These are phyloP conservation scores for Ramphastos sulfuratus DNA, from an alignment of 2,113 vertebrate genomes.

Conservation along the genomic window DNA sequence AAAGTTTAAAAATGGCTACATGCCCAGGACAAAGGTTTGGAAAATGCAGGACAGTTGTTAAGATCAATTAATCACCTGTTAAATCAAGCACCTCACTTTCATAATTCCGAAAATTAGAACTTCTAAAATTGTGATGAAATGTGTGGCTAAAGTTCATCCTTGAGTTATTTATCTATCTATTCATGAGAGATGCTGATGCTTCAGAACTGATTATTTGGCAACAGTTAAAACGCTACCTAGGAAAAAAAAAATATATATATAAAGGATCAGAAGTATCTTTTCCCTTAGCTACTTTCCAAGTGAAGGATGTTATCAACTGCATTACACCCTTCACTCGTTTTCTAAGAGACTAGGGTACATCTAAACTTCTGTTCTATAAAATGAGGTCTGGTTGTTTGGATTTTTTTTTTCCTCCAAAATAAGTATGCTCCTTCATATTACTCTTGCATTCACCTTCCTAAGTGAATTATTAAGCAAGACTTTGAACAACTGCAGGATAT, in stretches of 20 bases:
- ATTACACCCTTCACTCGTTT: background rate
- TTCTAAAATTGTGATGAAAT: background rate
- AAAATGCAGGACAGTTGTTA: fast-evolving
- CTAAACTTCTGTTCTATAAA: background rate
- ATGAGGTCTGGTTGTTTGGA: background rate
- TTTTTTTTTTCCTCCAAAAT: background rate
- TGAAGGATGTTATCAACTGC: background rate
- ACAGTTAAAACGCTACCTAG: background rate
- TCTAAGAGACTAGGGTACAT: background rate
- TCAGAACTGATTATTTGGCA: slow-evolving; percentile 1
- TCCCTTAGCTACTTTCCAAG: background rate
- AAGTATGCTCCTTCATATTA: background rate
- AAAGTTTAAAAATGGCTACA: background rate
- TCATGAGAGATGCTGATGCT: background rate
- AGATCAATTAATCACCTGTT: background rate
- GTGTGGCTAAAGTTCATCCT: background rate
- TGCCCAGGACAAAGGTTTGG: background rate
- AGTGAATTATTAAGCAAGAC: background rate
- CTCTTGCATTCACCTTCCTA: background rate
- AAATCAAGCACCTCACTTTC: background rate
- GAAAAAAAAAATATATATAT: slow-evolving; percentile 11
- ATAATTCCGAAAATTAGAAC: background rate
- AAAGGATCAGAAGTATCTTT: background rate
- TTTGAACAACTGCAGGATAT: background rate
- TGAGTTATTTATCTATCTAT: slow-evolving; percentile 18